Base-by-base conservation (phyloP, 1,140 invertebrate genomes). In the Megalopta genalis region DNA sequence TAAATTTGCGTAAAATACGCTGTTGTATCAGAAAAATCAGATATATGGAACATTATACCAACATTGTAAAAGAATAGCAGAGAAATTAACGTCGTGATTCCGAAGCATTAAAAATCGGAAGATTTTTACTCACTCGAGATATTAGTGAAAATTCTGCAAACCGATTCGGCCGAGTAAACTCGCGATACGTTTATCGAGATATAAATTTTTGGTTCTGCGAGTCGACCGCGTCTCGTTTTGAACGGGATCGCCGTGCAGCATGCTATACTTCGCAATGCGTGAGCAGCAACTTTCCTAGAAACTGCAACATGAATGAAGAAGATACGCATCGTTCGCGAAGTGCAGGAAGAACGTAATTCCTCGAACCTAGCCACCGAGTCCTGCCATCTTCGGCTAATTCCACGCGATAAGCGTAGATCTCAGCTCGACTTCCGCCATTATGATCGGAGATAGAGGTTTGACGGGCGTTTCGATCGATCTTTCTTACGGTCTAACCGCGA, bases 301-400 rank as follows among this genome's bases (percentile, higher is more conserved):
- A 68, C 73, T 78, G 75, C 63, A 71, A 82, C 80, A 83, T 79
- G 76, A 71, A 64, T 60, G 75, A 75, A 82, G 80, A 54, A 86
- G 85, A 86, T 86, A 86, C 84, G 84, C 81, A 86, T 84, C 85
- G 85, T 78, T 86, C 84, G 73, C 77, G 74, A 86, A 76, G 77
- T 78, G 59, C 85, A 86, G 85, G 85, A 86, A 86, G 85, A 81
- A 62, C 81, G 77, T 83, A 86, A 86, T 86, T 86, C 84, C 74
- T 76, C 81, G 75, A 84, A 80, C 72, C 64, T 83, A 73, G 84
- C 84, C 83, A 86, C 85, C 81, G 84, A 80, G 85, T 75, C 70
- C 80, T 80, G 70, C 69, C 84, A 79, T 72, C 75, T 82, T 85
- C 67, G 62, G 64, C 60, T 75, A 71, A 86, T 85, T 86, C 84